phyloP scores from a whole-genome alignment of 2,113 vertebrate species.

The Chauna torquata region DNA sequence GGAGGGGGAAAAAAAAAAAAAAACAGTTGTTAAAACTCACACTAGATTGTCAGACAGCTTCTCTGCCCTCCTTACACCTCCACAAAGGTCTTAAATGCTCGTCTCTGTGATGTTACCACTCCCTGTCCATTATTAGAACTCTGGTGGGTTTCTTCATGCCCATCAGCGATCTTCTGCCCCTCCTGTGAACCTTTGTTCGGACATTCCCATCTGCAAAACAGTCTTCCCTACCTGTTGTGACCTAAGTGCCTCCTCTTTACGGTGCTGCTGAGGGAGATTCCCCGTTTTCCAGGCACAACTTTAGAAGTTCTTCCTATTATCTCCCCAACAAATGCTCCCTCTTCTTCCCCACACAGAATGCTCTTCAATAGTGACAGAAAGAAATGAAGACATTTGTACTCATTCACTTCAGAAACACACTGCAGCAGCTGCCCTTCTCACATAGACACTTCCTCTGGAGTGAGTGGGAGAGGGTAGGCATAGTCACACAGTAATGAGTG shows the following conservation, averaged over 20 bases:
- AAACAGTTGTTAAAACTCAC: background rate
- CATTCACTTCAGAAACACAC: background rate
- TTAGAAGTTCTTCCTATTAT: background rate
- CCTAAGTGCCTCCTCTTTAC: background rate
- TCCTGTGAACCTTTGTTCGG: background rate
- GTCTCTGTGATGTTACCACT: background rate
- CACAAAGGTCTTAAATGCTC: background rate
- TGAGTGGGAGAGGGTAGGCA: background rate
- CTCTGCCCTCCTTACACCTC: background rate
- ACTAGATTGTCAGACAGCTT: background rate
- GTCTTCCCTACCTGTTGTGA: background rate
- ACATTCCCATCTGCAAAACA: background rate
- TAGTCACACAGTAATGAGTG: background rate
- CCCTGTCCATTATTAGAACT: background rate
- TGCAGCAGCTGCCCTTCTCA: background rate
- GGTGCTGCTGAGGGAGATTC: background rate
- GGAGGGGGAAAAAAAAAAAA: background rate
- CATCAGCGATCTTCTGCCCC: background rate
- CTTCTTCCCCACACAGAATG: background rate
- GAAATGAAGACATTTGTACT: background rate
- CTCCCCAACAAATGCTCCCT: background rate
- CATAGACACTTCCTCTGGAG: background rate
- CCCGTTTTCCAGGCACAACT: background rate
- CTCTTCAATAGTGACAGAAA: background rate
- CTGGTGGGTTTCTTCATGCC: background rate